phyloP scores from a whole-genome alignment of 2,113 vertebrate genomes.

The Misgurnus mizolepis region DNA sequence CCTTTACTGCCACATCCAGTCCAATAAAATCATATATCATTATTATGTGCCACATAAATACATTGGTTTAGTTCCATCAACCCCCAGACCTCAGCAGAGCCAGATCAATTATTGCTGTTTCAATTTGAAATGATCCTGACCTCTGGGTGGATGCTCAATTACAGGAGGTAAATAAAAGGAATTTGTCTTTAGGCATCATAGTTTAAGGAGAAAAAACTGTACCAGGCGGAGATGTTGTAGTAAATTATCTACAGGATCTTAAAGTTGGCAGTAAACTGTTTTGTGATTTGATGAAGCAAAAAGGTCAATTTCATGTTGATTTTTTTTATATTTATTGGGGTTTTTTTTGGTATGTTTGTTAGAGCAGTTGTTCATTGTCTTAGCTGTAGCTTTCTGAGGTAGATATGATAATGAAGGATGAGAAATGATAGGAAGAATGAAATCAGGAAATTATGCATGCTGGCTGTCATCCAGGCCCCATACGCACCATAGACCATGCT shows the following conservation, averaged over 20 bases:
- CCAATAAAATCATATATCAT: slow-evolving; percentile 37
- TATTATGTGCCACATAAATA: slow-evolving; percentile 36
- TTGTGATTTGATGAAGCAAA: too few relatives aligned
- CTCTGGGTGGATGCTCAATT: slow-evolving; percentile 34
- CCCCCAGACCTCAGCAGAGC: neutral
- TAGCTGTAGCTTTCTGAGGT: neutral
- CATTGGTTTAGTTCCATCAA: slow-evolving; percentile 21
- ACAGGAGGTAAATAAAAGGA: slow-evolving; percentile 47
- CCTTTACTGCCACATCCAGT: neutral
- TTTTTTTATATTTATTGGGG: too few relatives aligned
- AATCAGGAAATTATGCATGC: too few relatives aligned
- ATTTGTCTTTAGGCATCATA: neutral
- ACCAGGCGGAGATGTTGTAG: neutral
- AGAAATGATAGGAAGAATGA: too few relatives aligned
- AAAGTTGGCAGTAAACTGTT: neutral
- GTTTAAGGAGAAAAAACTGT: neutral
- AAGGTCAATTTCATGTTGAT: too few relatives aligned
- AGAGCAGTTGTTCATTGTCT: neutral
- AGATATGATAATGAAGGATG: too few relatives aligned
- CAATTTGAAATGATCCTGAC: slow-evolving; percentile 50
- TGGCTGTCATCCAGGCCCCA: too few relatives aligned
- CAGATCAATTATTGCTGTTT: slow-evolving; percentile 56
- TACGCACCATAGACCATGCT: too few relatives aligned
- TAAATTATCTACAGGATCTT: neutral
- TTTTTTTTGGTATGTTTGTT: neutral